Conservation (phyloP, 2,113 vertebrate species). For the Protobothrops mucrosquamatus region DNA sequence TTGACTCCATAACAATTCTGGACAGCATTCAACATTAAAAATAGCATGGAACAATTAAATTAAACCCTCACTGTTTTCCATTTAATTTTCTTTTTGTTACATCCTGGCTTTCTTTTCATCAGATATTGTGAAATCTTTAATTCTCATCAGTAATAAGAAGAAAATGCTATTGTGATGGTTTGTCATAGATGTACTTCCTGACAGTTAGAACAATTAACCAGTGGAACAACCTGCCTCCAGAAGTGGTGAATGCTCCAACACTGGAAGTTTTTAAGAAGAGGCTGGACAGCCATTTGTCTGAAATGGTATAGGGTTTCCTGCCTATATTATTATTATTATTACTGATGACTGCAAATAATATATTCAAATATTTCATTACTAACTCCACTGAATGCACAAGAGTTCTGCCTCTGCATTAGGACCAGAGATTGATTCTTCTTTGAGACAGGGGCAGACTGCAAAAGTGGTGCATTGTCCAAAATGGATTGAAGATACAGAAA, state of each 20-base stretch:
- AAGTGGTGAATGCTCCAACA: no score
- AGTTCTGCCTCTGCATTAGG: background rate
- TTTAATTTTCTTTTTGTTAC: background rate
- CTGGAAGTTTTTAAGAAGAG: no score
- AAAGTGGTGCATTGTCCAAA: background rate
- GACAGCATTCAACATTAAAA: background rate
- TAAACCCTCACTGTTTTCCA: background rate
- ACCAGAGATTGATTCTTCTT: background rate
- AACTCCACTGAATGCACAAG: background rate
- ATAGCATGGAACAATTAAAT: background rate
- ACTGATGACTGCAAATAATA: background rate
- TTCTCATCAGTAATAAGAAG: background rate
- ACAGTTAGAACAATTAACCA: no score
- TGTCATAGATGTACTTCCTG: background rate
- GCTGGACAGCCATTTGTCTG: no score
- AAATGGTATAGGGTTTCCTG: no score
- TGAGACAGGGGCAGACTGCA: background rate
- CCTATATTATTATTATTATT: no score
- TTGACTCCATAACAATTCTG: background rate
- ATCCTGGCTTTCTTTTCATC: background rate
- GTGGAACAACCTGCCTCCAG: no score
- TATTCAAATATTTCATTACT: background rate
- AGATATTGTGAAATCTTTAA: background rate
- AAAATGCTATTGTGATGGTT: background rate
- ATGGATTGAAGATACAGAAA: background rate